phyloP scores from a whole-genome alignment of 2,113 vertebrate species.

The Albula glossodonta region DNA sequence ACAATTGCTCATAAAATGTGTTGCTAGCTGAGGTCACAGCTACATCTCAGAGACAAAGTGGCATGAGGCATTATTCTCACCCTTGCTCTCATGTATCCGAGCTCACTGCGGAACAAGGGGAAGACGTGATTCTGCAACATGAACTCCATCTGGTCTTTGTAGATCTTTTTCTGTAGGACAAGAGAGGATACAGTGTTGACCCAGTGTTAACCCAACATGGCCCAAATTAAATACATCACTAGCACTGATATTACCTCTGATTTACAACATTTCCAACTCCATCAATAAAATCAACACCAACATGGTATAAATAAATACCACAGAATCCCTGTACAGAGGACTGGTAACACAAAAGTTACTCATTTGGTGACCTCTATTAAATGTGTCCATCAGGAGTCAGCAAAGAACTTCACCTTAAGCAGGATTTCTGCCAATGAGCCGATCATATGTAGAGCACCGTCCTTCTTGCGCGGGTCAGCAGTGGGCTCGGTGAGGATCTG shows the following conservation, averaged over 20 bases:
- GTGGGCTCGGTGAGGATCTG: slow-evolving; percentile 92
- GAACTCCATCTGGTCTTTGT: slow-evolving; percentile 99
- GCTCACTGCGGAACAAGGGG: slow-evolving; percentile 91
- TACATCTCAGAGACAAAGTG: neutral
- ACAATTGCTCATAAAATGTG: neutral
- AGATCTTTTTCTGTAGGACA: slow-evolving; percentile 88
- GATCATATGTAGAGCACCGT: slow-evolving; percentile 98
- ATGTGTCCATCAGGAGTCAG: neutral
- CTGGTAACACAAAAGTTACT: neutral
- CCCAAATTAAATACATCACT: neutral
- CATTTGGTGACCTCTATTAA: neutral
- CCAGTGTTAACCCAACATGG: neutral
- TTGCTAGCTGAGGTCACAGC: neutral
- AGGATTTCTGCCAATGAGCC: slow-evolving; percentile 98
- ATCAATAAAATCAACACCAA: too few relatives aligned
- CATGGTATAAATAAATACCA: neutral
- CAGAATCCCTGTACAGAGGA: neutral
- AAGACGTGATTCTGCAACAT: slow-evolving; percentile 98
- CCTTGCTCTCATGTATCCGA: slow-evolving; percentile 97
- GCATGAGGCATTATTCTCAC: slow-evolving; percentile 64
- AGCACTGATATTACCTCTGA: neutral
- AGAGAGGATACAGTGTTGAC: neutral
- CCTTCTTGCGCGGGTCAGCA: slow-evolving; percentile 95
- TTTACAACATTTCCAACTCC: neutral
- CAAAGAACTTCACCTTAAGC: slow-evolving; percentile 78